Conservation (phyloP, 2,888 invertebrate genomes). For the Tethea ocularis region DNA sequence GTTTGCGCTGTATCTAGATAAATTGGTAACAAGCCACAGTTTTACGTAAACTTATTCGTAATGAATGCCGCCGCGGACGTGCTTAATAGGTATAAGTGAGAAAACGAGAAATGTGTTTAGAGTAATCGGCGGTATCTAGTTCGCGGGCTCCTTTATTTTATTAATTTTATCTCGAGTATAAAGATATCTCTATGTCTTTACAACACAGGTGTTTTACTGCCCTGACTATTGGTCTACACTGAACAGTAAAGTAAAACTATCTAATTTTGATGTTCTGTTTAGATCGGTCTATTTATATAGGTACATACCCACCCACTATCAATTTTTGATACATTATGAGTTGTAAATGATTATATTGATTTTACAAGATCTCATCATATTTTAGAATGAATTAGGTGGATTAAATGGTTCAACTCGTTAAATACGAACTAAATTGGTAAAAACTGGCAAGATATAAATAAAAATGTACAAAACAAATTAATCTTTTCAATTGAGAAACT, state of each 20-base stretch:
- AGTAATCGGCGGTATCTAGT: slow-evolving; percentile 4
- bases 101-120: slow-evolving; percentile 35
- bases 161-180: neutral
- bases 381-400: no score
- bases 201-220: neutral
- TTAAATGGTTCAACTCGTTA: no score
- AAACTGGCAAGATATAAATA: no score
- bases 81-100: slow-evolving; percentile 34
- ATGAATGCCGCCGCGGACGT: slow-evolving; percentile 38
- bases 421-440: no score
- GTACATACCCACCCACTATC: no score
- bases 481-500: no score
- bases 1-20: slow-evolving; percentile 45
- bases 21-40: slow-evolving; percentile 50
- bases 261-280: neutral
- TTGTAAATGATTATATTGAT: no score
- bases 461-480: no score
- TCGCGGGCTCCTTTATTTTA: slow-evolving; percentile 4
- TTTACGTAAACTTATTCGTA: slow-evolving; percentile 54
- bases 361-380: no score
- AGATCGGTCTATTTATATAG: neutral
- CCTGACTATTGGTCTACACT: neutral
- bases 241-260: neutral
- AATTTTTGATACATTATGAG: no score
- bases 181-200: neutral